Base-by-base conservation (phyloP, 2,797 vertebrate genomes). In the Pangasius macronema region DNA sequence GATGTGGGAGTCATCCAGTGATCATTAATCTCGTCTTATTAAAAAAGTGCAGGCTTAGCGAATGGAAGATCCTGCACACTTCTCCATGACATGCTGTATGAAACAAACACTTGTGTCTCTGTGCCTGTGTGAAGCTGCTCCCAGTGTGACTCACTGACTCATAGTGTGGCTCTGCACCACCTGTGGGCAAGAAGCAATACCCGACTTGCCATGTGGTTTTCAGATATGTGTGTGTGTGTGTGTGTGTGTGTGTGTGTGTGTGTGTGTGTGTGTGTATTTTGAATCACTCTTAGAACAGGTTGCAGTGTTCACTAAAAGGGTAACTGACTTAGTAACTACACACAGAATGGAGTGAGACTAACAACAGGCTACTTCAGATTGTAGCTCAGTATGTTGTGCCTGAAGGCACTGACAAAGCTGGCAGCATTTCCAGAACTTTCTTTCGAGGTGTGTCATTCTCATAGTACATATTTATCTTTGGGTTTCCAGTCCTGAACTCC, bases 51-150 rank as follows among this genome's bases (percentile, higher is more conserved):
- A 92, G 89, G 89, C 85, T 91, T 91, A 93, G 90, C 73, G 57
- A 93, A 93, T 93, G 94, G 94, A 95, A 94, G 93, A 92, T 90
- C 30, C 89, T 85, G 84, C 92, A 94, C 91, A 93, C 92, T 92
- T 92, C 86, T 53, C 92, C 91, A 9, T 85, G 84, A 88, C 57
- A 86, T 85, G 90, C 85, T 87, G n/a, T 87, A 87, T 92, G 91
- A 92, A 88, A 89, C 73, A 82, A 85, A 70, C 53, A 42, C 88
- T 85, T 89, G 67, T 88, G 87, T 84, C 90, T 91, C 91, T 85
- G 86, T 82, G 84, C 87, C 53, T 89, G 91, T 92, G 85, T 88
- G 89, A 91, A 91, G 92, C 89, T 83, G 84, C 91, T 92, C 46
- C 49, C 42, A 83, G 73, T 76, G 81, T 42, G 53, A 49, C 91